Base-by-base conservation (phyloP, 1,140 invertebrate species). In the Chironomus tepperi region DNA sequence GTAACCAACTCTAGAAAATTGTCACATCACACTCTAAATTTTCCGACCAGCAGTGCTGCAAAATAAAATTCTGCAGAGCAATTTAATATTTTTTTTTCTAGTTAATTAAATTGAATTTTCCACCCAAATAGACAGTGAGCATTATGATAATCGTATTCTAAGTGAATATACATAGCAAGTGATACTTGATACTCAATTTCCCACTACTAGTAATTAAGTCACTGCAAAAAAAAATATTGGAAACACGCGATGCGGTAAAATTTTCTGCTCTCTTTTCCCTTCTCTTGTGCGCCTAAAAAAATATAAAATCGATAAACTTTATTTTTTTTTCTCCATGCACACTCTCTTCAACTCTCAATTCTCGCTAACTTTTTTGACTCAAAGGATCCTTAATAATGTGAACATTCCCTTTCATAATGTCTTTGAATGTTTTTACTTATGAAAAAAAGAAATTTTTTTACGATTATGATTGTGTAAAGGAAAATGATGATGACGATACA, bases 51-150 rank as follows among this genome's bases (percentile, higher is more conserved):
- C 24, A 34, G 24, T 34, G 24, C 24, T 34, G 24, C 1, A 34
- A 34, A 34, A 34, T 34, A 34, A 34, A 34, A 34, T 34, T 34
- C 24, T 34, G 24, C 24, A 34, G 24, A 34, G 24, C 24, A 34
- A 34, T 34, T 34, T 34, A 1, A 34, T 34, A n/a, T n/a, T n/a
- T 34, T 34, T 57, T 70, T 67, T 70, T 70, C 16, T 21, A 70
- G 65, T 70, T 70, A 70, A 19, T 70, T 70, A 70, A 70, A 70
- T 70, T 70, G 65, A 70, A 70, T 70, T 70, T 70, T 70, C 9
- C 65, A 70, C 16, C 65, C 65, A 70, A 21, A 70, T 19, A 70
- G 65, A 57, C 47, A 57, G n/a, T 18, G 6, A 21, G 16, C 65
- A 70, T 70, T 70, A 70, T 70, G 5, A 18, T 70, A 70, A 70